Evolutionary conservation across 2,888 invertebrate genomes (phyloP).

Genomic region (Leptopterna dolabrata): DNA sequence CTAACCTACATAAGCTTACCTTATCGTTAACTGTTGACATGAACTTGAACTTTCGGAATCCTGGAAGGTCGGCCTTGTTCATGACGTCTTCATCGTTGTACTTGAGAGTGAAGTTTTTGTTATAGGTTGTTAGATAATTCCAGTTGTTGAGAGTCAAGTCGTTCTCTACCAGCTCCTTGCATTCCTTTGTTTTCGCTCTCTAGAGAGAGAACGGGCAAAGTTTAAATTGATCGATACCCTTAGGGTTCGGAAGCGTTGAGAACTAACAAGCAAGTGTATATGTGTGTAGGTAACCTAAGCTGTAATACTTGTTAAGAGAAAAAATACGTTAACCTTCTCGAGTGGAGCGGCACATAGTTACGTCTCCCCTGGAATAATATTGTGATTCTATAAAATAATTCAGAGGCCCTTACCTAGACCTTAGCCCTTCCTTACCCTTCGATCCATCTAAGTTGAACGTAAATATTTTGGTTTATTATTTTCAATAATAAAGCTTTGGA

Average conservation of each 20-base stretch:
- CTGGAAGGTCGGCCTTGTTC: conserved; percentile 20
- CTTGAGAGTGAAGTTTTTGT: conserved; percentile 20
- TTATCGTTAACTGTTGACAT: conserved; percentile 21
- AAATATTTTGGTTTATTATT: too few relatives aligned
- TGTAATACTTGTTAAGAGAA: too few relatives aligned
- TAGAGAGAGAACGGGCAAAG: neutral
- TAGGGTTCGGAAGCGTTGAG: neutral
- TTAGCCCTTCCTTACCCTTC: too few relatives aligned
- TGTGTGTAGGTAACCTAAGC: too few relatives aligned
- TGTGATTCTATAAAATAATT: neutral
- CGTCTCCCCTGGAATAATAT: too few relatives aligned
- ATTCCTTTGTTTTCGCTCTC: conserved; percentile 18
- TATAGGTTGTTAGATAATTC: conserved; percentile 36
- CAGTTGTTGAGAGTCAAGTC: conserved; percentile 22
- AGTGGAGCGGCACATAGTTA: too few relatives aligned
- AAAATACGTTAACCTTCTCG: too few relatives aligned
- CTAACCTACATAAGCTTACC: neutral
- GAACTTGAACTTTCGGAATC: conserved; percentile 13
- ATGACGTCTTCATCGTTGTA: conserved; percentile 39
- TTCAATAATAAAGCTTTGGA: too few relatives aligned
- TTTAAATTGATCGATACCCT: neutral
- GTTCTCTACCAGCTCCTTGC: neutral
- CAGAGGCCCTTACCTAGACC: too few relatives aligned
- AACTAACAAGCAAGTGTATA: neutral
- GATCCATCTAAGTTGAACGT: too few relatives aligned